These are phyloP conservation scores for Luehdorfia chinensis DNA, from an alignment of 1,140 invertebrate species.

Conservation along the genomic window DNA sequence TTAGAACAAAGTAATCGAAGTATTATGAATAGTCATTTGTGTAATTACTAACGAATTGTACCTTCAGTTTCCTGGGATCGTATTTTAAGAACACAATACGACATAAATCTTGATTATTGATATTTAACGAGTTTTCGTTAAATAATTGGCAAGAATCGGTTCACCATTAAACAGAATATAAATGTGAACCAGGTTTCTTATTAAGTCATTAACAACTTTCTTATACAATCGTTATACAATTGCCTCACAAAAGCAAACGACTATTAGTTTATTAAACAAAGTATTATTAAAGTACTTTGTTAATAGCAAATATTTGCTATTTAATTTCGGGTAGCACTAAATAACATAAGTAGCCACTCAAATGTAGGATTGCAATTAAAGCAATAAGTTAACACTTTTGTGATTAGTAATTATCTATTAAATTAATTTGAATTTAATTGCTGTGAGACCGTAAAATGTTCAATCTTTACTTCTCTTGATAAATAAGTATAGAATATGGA, in stretches of 20 bases:
- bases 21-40: conserved; percentile 1
- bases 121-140: not conserved
- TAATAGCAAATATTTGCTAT: no score
- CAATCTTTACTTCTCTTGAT: no score
- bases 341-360: no score
- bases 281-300: not conserved
- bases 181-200: not conserved
- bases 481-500: no score
- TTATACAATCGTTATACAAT: not conserved
- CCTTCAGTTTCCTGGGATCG: conserved; percentile 23
- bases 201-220: not conserved
- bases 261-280: not conserved
- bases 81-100: not conserved
- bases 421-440: no score
- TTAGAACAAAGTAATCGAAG: conserved; percentile 4
- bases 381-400: no score
- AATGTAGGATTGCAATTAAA: no score
- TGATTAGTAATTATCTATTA: no score
- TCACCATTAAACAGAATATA: not conserved
- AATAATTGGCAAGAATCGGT: not conserved
- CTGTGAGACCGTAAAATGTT: no score
- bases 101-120: conserved; percentile 5
- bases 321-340: no score
- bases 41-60: conserved; percentile 24
- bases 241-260: not conserved